Percentiles rank a stretch among this genome's conserved stretches.
Conservation (phyloP, 2,113 vertebrate genomes). For the Microcebus lehilahytsara region DNA sequence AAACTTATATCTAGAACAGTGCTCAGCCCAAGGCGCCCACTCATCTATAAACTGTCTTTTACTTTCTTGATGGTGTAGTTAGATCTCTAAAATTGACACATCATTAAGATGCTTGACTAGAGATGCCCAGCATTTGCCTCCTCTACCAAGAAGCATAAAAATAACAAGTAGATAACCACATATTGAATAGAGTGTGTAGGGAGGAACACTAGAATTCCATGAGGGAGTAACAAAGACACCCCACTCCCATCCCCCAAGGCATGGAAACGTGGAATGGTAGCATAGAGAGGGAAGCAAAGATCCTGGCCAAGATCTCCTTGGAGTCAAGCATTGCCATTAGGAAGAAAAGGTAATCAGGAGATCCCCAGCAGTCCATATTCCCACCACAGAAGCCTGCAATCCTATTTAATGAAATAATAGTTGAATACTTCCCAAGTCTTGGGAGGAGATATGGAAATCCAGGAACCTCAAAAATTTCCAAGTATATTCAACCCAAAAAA, state of each 20-base stretch:
- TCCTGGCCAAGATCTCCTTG: background rate
- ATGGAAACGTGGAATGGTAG: background rate
- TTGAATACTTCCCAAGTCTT: background rate
- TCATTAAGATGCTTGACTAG: background rate
- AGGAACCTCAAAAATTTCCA: background rate
- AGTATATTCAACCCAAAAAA: background rate
- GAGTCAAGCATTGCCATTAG: background rate
- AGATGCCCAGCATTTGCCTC: background rate
- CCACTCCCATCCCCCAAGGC: background rate
- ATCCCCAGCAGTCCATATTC: background rate
- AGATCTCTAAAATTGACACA: background rate
- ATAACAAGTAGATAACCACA: background rate
- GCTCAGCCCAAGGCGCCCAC: background rate
- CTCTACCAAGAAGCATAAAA: background rate
- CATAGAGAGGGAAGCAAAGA: background rate
- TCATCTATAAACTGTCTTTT: background rate
- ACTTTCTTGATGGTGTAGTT: background rate
- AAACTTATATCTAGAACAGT: background rate
- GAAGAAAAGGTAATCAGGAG: background rate
- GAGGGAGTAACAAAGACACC: background rate
- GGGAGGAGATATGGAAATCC: background rate
- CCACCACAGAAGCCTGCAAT: background rate
- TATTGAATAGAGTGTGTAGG: background rate
- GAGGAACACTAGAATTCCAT: background rate
- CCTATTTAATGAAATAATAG: background rate